Base-by-base conservation (phyloP, 2,888 invertebrate species). In the Callyntrura guangdongensis region DNA sequence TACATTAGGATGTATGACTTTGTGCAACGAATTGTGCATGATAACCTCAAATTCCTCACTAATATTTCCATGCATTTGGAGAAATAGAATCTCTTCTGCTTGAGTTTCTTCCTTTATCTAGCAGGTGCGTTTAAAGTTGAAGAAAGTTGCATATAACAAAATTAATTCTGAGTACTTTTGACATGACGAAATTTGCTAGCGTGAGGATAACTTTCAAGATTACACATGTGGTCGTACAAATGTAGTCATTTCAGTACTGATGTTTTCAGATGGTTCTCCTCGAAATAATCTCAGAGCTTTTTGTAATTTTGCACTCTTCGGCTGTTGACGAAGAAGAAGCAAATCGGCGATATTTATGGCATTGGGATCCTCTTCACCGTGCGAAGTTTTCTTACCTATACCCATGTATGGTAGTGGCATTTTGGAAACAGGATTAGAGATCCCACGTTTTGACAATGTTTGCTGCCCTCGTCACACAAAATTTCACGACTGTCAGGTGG, bases 41-140 rank as follows among this genome's bases (percentile, higher is more conserved):
- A 83, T 47, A 11, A 82, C 47, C 72, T 89, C 89, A 74, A 89
- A 89, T 0, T 89, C 89, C 47, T 89, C 89, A 17, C 77, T 79
- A 5, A 49, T 79, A n/a, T 27, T 79, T 0, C 74, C 74, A 61
- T 89, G 59, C 89, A 89, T 83, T 11, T 83, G 72, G 0, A 89
- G 59, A 49, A 83, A 45, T 0, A 17, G 36, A 0, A 89, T 47
- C 72, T 89, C 83, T 11, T 89, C 74, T 11, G 56, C 61, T 2
- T 11, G 6, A 0, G 83, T 83, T 53, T 89, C 89, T 6, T n/a
- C 25, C 56, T 83, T 72, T 11, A 88, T 49, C 82, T 88, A n/a
- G n/a, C n/a, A n/a, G 22, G 36, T 20, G 20, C n/a, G 9, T 81
- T 25, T 22, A 4, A 47, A 22, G 14, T 12, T 22, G 14, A 59